Conservation (phyloP, 2,113 vertebrate species). For the Rhombomys opimus region DNA sequence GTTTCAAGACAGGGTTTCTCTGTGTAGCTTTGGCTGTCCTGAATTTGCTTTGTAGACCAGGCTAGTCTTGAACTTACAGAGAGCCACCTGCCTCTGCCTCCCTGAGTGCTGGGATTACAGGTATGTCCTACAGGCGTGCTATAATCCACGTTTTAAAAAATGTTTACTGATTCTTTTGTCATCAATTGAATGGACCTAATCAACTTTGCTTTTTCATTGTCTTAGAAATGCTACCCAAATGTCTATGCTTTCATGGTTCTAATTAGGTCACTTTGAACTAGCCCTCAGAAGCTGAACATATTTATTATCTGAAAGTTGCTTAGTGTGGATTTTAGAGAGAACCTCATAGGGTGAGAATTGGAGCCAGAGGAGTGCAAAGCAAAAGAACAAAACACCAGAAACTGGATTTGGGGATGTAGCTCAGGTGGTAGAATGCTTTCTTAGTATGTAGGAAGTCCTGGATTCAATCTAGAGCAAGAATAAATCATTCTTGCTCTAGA, state of each 20-base stretch:
- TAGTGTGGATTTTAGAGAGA: slow-evolving; percentile 39
- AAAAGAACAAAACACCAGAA: background rate
- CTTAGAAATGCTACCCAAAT: background rate
- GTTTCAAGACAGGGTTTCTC: no score
- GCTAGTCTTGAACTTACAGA: no score
- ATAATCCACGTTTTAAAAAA: background rate
- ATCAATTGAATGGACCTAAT: background rate
- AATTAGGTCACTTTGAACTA: slow-evolving; percentile 10
- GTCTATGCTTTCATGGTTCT: slow-evolving; percentile 32
- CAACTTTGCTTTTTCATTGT: background rate
- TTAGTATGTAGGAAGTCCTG: background rate
- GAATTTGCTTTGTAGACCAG: no score
- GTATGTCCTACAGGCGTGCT: no score
- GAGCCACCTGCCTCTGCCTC: no score
- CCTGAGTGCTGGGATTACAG: no score
- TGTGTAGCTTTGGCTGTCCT: no score
- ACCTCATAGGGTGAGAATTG: background rate
- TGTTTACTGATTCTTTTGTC: background rate
- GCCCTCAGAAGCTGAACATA: background rate
- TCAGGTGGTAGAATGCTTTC: background rate
- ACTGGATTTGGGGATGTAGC: background rate
- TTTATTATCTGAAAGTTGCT: slow-evolving; percentile 8
- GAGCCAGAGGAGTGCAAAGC: background rate
- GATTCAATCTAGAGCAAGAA: background rate
- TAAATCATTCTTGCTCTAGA: background rate